These are phyloP conservation scores for Lordiphosa stackelbergi DNA, from an alignment of 1,140 invertebrate genomes.

Conservation along the genomic window DNA sequence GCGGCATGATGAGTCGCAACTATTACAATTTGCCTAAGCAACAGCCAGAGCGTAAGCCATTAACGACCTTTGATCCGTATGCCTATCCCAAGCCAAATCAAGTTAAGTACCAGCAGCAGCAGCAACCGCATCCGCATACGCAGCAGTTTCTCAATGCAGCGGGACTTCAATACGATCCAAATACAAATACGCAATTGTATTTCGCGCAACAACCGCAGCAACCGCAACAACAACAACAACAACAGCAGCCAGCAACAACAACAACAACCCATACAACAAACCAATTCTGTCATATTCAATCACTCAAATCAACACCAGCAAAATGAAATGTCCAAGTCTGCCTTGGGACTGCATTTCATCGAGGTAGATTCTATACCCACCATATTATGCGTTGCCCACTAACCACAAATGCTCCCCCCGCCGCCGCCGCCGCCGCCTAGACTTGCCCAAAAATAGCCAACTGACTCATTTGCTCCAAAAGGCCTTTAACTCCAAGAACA, in stretches of 20 bases:
- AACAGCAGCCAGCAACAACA: slow-evolving; percentile 42
- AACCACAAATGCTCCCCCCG: slow-evolving; percentile 25
- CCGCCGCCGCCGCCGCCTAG: slow-evolving; percentile 5
- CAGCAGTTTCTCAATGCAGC: slow-evolving; percentile 42
- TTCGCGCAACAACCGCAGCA: slow-evolving; percentile 45
- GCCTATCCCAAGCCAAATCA: slow-evolving; percentile 61
- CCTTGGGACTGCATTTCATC: slow-evolving; percentile 63
- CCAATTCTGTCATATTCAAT: slow-evolving; percentile 42
- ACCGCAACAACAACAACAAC: slow-evolving; percentile 40
- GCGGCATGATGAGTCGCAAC: slow-evolving; percentile 64
- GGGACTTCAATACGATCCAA: slow-evolving; percentile 59
- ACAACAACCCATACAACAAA: slow-evolving; percentile 39
- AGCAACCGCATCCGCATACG: slow-evolving; percentile 18
- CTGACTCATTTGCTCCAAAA: slow-evolving; percentile 43
- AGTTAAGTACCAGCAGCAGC: slow-evolving; percentile 58
- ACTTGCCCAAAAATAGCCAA: slow-evolving; percentile 25
- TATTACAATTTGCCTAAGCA: slow-evolving; percentile 63
- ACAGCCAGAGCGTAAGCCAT: slow-evolving; percentile 59
- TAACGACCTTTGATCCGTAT: slow-evolving; percentile 75
- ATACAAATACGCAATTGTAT: slow-evolving; percentile 69
- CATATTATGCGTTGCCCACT: slow-evolving; percentile 31
- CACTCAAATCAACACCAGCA: slow-evolving; percentile 42
- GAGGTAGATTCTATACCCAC: slow-evolving; percentile 65
- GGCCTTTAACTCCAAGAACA: slow-evolving; percentile 20
- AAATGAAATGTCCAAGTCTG: slow-evolving; percentile 75